Evolutionary conservation across 2,113 vertebrate species (phyloP), one percentile per base, ranked within the genome.

Genomic region (Charadrius vociferus): DNA sequence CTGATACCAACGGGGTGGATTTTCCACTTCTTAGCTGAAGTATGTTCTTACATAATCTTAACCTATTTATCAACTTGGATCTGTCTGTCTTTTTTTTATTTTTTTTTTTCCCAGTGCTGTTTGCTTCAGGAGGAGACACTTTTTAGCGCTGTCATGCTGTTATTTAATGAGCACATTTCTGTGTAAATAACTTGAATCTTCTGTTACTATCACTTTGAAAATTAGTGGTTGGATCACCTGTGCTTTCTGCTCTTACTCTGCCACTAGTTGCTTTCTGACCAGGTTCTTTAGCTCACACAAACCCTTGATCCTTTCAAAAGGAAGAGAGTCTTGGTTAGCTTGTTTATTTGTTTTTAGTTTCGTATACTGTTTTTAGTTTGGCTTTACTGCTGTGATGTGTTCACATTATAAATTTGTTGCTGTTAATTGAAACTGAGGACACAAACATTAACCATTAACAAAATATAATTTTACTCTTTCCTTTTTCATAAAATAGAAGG

Each of bases 31-130:
- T 61, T 73, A 59, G 37, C 20, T 19, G 4, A n/a, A 59, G 8
- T n/a, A 19, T 39, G 11, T 36, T 79, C 6, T 50, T 79, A 14
- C 1, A 7, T 61, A 43, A 47, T 49, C 7, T 37, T 6, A 47
- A 63, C 11, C 2, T 47, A 14, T 1, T 91, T 92, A 32, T 3
- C 14, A 19, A 14, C 14, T 68, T 81, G 34, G 8, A 15, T 75
- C 1, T 63, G 5, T 12, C 3, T 14, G 18, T 15, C 9, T 43
- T 34, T 34, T 17, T 43, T 30, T 21, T 6, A 0, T 1, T 12
- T 5, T 12, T 5, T 6, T 6, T 15, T 21, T 4, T 20, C 47
- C 23, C 7, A 29, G 9, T 41, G 16, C 7, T 56, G 13, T 23
- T 84, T 71, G 26, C 17, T 59, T 62, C 9, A 81, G 37, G 7